A percentile compares a stretch with the other conserved stretches of the same genome.
phyloP scores from a whole-genome alignment of 2,888 invertebrate genomes.

The Pantelozetes paolii region DNA sequence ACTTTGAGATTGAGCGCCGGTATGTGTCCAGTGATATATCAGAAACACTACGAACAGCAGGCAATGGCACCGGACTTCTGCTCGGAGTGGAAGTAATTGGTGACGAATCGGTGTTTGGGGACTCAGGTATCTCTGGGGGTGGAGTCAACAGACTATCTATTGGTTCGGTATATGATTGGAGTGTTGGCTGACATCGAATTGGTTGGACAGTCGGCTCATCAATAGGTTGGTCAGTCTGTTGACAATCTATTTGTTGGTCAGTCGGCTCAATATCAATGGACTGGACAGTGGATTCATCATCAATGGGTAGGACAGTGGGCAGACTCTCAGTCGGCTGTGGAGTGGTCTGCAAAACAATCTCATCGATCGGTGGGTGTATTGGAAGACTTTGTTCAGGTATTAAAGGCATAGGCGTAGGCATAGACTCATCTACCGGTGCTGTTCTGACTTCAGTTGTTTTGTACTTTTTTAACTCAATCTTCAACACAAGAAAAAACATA shows the following conservation, averaged over 20 bases:
- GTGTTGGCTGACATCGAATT: background rate
- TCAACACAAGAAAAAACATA: background rate
- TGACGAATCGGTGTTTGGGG: background rate
- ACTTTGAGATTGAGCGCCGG: slow-evolving; percentile 40
- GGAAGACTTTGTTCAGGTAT: background rate
- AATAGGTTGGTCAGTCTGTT: background rate
- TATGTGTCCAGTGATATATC: slow-evolving; percentile 17
- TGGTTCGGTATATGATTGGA: background rate
- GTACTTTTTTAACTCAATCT: slow-evolving; percentile 33
- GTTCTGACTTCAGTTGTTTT: slow-evolving; percentile 1
- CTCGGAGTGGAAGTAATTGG: background rate
- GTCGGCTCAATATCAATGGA: too few species aligned
- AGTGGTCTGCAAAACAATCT: background rate
- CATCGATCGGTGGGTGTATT: background rate
- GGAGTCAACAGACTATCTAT: background rate
- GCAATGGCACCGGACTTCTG: background rate
- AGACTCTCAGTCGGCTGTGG: background rate
- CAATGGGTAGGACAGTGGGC: background rate
- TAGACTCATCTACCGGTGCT: background rate
- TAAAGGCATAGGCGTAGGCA: background rate
- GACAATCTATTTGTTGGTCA: too few species aligned
- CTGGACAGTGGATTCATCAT: too few species aligned
- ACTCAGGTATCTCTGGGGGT: background rate
- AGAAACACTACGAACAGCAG: background rate
- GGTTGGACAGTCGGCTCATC: background rate